Percentiles rank a stretch among this genome's conserved stretches.
Evolutionary conservation across 2,797 vertebrate genomes (phyloP).

Genomic region (Tympanoctomys barrerae): DNA sequence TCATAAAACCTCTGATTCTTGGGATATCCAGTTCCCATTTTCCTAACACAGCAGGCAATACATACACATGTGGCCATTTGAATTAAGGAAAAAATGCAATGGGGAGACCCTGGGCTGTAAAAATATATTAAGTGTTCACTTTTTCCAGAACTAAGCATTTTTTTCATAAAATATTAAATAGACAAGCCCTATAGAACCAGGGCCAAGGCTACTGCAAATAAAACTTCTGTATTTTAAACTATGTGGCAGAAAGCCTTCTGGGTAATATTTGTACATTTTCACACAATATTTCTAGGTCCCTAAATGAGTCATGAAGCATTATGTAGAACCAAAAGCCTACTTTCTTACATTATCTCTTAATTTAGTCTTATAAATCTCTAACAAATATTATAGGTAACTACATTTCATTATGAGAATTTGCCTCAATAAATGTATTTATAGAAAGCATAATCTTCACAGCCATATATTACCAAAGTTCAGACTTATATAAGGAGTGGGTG

Average conservation of each 20-base stretch:
- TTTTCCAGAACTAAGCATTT: conserved; percentile 90
- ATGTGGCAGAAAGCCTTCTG: conserved; percentile 91
- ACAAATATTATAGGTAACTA: conserved; percentile 88
- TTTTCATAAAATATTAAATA: conserved; percentile 92
- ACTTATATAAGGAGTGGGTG: conserved; percentile 70
- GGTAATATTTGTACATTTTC: conserved; percentile 90
- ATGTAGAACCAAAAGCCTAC: conserved; percentile 86
- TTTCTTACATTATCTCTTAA: conserved; percentile 87
- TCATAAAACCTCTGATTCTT: conserved; percentile 84
- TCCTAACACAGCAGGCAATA: conserved; percentile 89
- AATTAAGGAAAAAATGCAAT: conserved; percentile 88
- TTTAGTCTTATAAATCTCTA: conserved; percentile 87
- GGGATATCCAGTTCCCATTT: conserved; percentile 90
- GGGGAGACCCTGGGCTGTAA: conserved; percentile 88
- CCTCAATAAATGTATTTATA: conserved; percentile 86
- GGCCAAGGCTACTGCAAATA: conserved; percentile 88
- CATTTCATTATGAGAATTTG: conserved; percentile 85
- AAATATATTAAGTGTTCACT: conserved; percentile 91
- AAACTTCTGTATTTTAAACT: conserved; percentile 92
- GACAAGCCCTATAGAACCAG: conserved; percentile 93
- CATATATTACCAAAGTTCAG: conserved; percentile 77
- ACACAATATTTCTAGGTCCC: conserved; percentile 88
- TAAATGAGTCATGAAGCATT: conserved; percentile 87
- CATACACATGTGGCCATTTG: conserved; percentile 88
- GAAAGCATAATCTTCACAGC: conserved; percentile 86